phyloP scores from a whole-genome alignment of 2,888 invertebrate genomes.

The Chelonus formosanus region DNA sequence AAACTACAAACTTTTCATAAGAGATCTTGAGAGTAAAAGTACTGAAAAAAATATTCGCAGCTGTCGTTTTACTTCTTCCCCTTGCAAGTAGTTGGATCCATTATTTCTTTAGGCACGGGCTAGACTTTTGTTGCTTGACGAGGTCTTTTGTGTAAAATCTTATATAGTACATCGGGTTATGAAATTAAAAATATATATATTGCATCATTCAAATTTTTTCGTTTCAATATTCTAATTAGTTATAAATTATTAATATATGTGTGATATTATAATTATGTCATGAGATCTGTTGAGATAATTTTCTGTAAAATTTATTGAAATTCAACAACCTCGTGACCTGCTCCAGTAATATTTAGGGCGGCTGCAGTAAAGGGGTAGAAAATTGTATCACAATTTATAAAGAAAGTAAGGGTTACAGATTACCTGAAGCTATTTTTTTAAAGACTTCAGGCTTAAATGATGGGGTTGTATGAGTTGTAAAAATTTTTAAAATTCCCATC shows the following conservation, averaged over 20 bases:
- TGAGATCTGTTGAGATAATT: too few relatives aligned
- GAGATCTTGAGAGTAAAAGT: conserved; percentile 47
- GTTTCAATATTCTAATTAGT: conserved; percentile 11
- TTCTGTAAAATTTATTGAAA: too few relatives aligned
- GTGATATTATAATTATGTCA: too few relatives aligned
- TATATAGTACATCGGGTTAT: neutral
- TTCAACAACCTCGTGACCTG: too few relatives aligned
- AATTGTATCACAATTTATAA: too few relatives aligned
- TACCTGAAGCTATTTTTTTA: too few relatives aligned
- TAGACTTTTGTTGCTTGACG: conserved; percentile 52
- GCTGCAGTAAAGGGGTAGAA: too few relatives aligned
- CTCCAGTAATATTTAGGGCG: too few relatives aligned
- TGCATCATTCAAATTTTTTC: neutral
- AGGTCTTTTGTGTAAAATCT: conserved; percentile 40
- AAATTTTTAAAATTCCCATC: too few relatives aligned
- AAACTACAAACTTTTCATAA: conserved; percentile 31
- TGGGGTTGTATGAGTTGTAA: too few relatives aligned
- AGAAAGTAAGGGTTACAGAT: too few relatives aligned
- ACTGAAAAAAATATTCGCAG: conserved; percentile 42
- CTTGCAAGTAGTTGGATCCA: conserved; percentile 28
- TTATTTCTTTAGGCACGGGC: conserved; percentile 46
- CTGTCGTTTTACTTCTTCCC: conserved; percentile 41
- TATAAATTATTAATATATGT: neutral
- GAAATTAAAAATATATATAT: conserved; percentile 5
- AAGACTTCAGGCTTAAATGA: too few relatives aligned